Evolutionary conservation across 2,888 invertebrate species (phyloP).

Genomic region (Dexiosoma caninum): DNA sequence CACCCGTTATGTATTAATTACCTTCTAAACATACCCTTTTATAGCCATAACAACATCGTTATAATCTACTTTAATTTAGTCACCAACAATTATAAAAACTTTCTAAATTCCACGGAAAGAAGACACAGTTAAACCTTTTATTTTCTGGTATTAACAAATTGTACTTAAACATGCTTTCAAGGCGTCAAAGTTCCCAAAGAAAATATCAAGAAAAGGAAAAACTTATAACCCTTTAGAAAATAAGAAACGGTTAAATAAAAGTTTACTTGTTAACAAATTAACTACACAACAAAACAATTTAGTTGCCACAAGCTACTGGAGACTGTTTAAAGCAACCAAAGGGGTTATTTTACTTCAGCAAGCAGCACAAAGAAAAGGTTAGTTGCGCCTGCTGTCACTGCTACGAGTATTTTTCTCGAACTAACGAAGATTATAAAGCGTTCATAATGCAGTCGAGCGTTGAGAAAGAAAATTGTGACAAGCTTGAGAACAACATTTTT

Average conservation of each 20-base stretch:
- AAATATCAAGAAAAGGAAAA: neutral
- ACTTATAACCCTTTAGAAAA: neutral
- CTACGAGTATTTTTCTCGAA: constrained; percentile 14
- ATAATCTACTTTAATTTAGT: constrained; percentile 20
- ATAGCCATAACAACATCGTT: neutral
- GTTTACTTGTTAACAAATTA: constrained; percentile 72
- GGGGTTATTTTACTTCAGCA: constrained; percentile 4
- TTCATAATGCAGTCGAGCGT: constrained; percentile 64
- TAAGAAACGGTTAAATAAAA: constrained; percentile 42
- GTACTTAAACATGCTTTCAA: constrained; percentile 19
- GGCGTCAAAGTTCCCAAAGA: constrained; percentile 24
- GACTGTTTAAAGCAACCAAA: neutral
- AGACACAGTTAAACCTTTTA: constrained; percentile 10
- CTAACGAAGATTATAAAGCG: constrained; percentile 47
- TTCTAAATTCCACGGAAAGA: neutral
- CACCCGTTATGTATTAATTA: no score
- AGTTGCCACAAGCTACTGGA: constrained; percentile 48
- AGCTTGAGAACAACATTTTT: constrained; percentile 59
- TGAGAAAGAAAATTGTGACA: constrained; percentile 47
- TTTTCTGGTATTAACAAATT: constrained; percentile 32
- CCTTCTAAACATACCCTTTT: no score
- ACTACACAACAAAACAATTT: constrained; percentile 67
- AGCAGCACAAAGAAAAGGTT: constrained; percentile 17
- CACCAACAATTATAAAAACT: constrained; percentile 27
- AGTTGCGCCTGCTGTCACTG: neutral